These are phyloP conservation scores for Camelus bactrianus DNA, from an alignment of 2,113 vertebrate species.

Conservation along the genomic window DNA sequence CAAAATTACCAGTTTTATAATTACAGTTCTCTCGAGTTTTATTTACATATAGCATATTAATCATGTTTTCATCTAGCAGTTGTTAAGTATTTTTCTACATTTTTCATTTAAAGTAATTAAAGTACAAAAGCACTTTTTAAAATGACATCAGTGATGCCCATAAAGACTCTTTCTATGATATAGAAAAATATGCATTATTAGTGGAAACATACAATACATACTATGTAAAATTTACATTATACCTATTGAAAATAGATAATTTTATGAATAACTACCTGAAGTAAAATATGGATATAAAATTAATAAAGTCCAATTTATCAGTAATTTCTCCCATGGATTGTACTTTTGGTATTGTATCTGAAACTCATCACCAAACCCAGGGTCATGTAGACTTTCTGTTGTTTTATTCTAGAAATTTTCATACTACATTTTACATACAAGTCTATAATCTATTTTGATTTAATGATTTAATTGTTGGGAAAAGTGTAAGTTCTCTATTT, in stretches of 20 bases:
- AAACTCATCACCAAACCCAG: not conserved
- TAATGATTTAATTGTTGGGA: not conserved
- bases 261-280: not conserved
- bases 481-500: not conserved
- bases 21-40: not conserved
- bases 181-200: not conserved
- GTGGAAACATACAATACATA: not conserved
- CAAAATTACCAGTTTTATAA: not conserved
- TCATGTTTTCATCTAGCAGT: not conserved
- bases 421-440: not conserved
- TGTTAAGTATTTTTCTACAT: conserved; percentile 18
- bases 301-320: not conserved
- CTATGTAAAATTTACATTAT: not conserved
- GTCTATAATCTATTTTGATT: not conserved
- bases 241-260: not conserved
- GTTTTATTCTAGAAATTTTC: not conserved
- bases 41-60: not conserved
- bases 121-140: not conserved
- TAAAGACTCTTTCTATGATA: not conserved
- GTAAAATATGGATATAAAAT: not conserved
- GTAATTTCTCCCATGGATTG: not conserved
- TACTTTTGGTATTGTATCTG: not conserved
- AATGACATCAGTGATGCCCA: not conserved
- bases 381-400: not conserved
- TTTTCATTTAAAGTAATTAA: conserved; percentile 25